phyloP scores from a whole-genome alignment of 2,113 vertebrate genomes.

The Cyrtonyx montezumae region DNA sequence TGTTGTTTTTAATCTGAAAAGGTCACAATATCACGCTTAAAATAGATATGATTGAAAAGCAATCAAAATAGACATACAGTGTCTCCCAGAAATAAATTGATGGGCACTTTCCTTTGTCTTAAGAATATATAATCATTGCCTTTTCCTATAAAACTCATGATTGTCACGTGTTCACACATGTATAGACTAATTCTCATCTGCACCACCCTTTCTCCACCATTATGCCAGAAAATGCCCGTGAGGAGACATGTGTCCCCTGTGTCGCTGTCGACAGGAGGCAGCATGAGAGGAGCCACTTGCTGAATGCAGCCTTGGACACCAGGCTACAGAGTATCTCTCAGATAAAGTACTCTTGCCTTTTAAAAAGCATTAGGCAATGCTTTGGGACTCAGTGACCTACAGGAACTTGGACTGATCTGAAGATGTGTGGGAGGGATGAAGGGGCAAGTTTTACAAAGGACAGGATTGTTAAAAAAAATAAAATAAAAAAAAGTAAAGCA shows the following conservation, averaged over 20 bases:
- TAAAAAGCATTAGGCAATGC: background rate
- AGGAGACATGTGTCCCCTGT: background rate
- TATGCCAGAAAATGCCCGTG: no score
- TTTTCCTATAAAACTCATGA: background rate
- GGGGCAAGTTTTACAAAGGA: background rate
- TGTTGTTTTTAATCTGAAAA: background rate
- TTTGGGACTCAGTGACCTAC: background rate
- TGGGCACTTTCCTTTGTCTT: background rate
- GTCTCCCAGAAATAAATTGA: background rate
- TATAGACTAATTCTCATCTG: accelerated
- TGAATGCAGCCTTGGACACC: background rate
- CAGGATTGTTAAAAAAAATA: background rate
- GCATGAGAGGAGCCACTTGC: background rate
- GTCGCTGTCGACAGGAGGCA: background rate
- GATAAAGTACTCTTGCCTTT: background rate
- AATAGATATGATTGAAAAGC: background rate
- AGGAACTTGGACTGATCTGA: background rate
- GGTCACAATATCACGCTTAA: background rate
- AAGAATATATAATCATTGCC: background rate
- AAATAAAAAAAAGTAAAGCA: background rate
- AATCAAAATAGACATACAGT: background rate
- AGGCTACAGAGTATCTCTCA: background rate
- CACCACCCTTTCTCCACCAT: background rate
- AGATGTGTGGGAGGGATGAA: background rate
- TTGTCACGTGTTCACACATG: background rate